Percentiles rank a stretch among this genome's conserved stretches.
Evolutionary conservation across 1,140 invertebrate genomes (phyloP).

Genomic region (Ostrea denselamellosa): DNA sequence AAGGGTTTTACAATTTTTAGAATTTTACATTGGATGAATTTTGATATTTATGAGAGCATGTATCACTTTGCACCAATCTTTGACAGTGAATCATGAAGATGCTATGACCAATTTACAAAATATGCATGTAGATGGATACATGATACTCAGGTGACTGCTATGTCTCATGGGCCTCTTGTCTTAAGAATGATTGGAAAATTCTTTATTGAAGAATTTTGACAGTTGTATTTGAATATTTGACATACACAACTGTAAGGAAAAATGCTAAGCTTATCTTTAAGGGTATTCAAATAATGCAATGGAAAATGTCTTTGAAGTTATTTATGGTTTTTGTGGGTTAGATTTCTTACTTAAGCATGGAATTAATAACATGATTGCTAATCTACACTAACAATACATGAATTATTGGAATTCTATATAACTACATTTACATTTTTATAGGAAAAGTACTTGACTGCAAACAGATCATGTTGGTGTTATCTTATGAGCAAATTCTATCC

Average conservation of each 20-base stretch:
- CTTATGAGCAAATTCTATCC: constrained; percentile 29
- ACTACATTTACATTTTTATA: constrained; percentile 16
- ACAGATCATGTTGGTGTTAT: background rate
- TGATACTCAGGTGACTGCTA: too few relatives aligned
- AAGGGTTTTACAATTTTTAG: too few relatives aligned
- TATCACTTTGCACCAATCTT: too few relatives aligned
- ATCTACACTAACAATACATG: background rate
- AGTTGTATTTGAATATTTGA: constrained; percentile 14
- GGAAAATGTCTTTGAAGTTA: background rate
- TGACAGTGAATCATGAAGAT: too few relatives aligned
- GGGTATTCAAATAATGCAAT: background rate
- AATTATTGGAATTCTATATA: constrained; percentile 20
- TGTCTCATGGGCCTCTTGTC: background rate
- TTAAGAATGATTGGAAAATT: constrained; percentile 13
- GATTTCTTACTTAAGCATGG: background rate
- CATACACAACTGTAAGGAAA: background rate
- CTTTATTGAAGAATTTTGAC: background rate
- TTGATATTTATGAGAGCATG: too few relatives aligned
- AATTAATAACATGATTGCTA: constrained; percentile 20
- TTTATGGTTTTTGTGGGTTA: background rate
- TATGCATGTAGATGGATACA: too few relatives aligned
- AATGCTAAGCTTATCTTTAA: background rate
- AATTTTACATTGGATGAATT: too few relatives aligned
- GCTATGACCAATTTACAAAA: too few relatives aligned
- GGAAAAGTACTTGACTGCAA: constrained; percentile 20